Evolutionary conservation across 2,797 vertebrate genomes (phyloP), one percentile per base, ranked within the genome.

Genomic region (Sebastolobus alascanus): DNA sequence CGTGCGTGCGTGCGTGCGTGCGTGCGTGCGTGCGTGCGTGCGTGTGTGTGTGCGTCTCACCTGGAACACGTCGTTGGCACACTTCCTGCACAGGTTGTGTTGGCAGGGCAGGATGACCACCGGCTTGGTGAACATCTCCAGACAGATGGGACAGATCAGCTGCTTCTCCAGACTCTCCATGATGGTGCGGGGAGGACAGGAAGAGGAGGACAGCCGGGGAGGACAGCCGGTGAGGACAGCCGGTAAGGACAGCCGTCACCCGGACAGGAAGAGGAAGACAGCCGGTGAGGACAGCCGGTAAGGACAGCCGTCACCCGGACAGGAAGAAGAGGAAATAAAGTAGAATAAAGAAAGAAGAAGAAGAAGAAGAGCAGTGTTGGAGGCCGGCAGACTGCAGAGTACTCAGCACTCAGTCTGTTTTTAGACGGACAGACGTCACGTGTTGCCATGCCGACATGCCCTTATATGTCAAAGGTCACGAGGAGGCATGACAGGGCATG

Each of bases 41-140:
- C 43, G 22, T 16, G 6, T 27, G 55, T 11, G 63, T 14, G 60
- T 58, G 52, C 5, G 10, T 75, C 94, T 82, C 96, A 99, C 98
- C 98, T 99, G 98, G 93, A 99, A 99, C 79, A 99, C 96, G 70
- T 99, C 98, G 9, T 97, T 98, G 94, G 98, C 98, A 2, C 98
- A 99, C 80, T 99, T 99, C 52, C 98, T 95, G 64, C 98, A 99
- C n/a, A 99, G 96, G 87, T 99, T 99, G 92, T 99, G 98, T 86
- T 99, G 98, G 68, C 98, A 99, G 4, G 98, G 98, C 73, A 99
- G 94, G 87, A 99, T 99, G 61, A 99, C 98, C 92, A 99, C 98
- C 0, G 98, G 98, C 79, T 99, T 99, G 27, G 96, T 97, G 93
- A 99, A 99, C 95, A 99, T 97, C 93, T 99, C 98, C 84, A 99